phyloP scores from a whole-genome alignment of 2,113 vertebrate species.

The Mus spicilegus region DNA sequence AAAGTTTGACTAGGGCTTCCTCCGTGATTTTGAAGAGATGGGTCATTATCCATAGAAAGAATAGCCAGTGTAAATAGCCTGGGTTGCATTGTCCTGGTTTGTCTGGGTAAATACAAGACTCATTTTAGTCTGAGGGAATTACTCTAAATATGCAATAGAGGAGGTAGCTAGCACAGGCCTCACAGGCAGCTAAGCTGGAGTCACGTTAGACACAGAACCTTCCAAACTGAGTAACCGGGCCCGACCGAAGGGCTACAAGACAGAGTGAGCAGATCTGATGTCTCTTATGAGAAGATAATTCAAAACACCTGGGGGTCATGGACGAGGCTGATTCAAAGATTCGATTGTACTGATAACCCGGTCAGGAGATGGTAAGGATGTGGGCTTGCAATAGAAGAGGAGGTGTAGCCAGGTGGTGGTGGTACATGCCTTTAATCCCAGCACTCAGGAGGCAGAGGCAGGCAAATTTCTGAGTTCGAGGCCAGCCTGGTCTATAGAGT shows the following conservation, averaged over 20 bases:
- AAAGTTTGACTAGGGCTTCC: background rate
- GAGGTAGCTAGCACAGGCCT: background rate
- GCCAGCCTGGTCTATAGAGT: no score
- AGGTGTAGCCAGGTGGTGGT: background rate
- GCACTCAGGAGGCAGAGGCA: no score
- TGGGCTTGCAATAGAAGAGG: background rate
- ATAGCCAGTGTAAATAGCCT: background rate
- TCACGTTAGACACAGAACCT: background rate
- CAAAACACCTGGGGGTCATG: background rate
- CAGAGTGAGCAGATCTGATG: background rate
- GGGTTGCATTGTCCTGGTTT: background rate
- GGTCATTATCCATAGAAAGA: background rate
- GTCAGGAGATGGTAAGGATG: background rate
- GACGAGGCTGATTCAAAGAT: background rate
- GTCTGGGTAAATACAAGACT: background rate
- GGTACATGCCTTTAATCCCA: no score
- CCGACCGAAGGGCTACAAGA: background rate
- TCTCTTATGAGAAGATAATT: background rate
- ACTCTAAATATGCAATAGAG: background rate
- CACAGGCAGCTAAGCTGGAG: background rate
- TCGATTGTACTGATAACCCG: background rate
- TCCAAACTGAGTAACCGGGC: background rate
- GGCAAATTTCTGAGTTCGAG: no score
- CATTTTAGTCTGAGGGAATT: background rate
- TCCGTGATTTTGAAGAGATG: slow-evolving; percentile 24